phyloP scores from a whole-genome alignment of 2,888 invertebrate genomes.

The Athalia rosae region DNA sequence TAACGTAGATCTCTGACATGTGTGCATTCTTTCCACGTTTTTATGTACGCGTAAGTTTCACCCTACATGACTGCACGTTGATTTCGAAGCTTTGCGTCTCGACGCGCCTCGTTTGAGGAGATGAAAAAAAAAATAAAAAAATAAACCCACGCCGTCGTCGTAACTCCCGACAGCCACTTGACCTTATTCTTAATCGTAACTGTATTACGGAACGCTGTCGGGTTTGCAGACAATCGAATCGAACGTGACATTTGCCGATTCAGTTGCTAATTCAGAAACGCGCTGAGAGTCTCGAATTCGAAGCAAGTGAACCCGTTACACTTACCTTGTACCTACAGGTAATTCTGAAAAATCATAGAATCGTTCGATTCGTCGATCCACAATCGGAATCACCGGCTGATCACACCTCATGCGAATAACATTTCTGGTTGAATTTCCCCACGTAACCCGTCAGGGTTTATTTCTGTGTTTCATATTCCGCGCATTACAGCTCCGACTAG shows the following conservation, averaged over 20 bases:
- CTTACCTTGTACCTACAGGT: not conserved
- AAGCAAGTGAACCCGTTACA: conserved; percentile 9
- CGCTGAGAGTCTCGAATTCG: conserved; percentile 6
- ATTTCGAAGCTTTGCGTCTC: not conserved
- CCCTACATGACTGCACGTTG: not conserved
- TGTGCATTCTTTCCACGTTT: not conserved
- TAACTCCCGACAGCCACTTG: too few relatives aligned
- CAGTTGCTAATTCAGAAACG: not conserved
- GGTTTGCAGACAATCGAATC: conserved; percentile 23
- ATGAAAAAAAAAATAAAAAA: too few relatives aligned
- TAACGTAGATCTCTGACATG: not conserved
- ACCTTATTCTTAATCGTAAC: too few relatives aligned
- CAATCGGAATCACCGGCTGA: too few relatives aligned
- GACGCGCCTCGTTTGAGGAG: not conserved
- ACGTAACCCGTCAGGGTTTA: too few relatives aligned
- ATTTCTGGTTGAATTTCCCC: too few relatives aligned
- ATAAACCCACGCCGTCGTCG: too few relatives aligned
- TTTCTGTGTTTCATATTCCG: too few relatives aligned
- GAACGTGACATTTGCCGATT: conserved; percentile 25
- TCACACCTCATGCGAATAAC: too few relatives aligned
- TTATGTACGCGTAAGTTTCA: not conserved
- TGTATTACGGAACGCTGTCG: not conserved
- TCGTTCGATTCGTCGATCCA: conserved; percentile 27
- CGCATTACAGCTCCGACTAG: too few relatives aligned
- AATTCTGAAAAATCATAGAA: conserved; percentile 32